Conservation (phyloP, 2,888 invertebrate species). For the Caenorhabditis sp. region DNA sequence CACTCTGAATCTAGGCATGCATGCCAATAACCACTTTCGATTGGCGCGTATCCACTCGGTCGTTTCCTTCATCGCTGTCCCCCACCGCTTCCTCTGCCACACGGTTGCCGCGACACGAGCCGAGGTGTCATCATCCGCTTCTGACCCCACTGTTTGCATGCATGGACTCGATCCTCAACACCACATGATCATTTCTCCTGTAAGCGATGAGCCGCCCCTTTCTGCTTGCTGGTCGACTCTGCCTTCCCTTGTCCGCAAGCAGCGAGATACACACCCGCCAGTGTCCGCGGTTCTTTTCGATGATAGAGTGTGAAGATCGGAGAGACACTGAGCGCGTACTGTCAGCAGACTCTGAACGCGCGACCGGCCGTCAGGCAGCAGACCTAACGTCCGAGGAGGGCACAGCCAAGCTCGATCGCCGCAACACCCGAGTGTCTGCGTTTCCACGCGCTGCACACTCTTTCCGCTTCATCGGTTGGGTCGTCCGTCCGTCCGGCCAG, state of each 20-base stretch:
- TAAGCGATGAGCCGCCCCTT: constrained; percentile 12
- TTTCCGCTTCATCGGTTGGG: constrained; percentile 27
- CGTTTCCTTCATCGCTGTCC: neutral
- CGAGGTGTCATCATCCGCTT: constrained; percentile 17
- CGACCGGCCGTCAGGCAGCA: constrained; percentile 38
- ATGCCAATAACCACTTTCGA: constrained; percentile 25
- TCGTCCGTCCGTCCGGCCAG: constrained; percentile 54
- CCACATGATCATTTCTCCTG: constrained; percentile 15
- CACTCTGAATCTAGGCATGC: constrained; percentile 2
- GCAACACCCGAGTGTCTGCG: constrained; percentile 28
- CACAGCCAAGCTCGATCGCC: constrained; percentile 37
- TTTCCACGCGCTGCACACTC: constrained; percentile 20
- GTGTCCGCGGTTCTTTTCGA: neutral
- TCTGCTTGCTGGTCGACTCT: constrained; percentile 14
- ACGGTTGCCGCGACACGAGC: constrained; percentile 16
- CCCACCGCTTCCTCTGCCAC: neutral
- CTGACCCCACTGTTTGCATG: constrained; percentile 21
- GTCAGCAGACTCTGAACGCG: constrained; percentile 45
- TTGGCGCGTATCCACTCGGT: constrained; percentile 14
- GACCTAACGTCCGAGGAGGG: constrained; percentile 51
- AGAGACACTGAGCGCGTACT: constrained; percentile 56
- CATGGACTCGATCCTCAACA: constrained; percentile 3
- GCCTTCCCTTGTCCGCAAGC: neutral
- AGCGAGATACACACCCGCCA: neutral
- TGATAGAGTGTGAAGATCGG: constrained; percentile 9